Conservation (phyloP, 2,113 vertebrate genomes). For the Euleptes europaea region DNA sequence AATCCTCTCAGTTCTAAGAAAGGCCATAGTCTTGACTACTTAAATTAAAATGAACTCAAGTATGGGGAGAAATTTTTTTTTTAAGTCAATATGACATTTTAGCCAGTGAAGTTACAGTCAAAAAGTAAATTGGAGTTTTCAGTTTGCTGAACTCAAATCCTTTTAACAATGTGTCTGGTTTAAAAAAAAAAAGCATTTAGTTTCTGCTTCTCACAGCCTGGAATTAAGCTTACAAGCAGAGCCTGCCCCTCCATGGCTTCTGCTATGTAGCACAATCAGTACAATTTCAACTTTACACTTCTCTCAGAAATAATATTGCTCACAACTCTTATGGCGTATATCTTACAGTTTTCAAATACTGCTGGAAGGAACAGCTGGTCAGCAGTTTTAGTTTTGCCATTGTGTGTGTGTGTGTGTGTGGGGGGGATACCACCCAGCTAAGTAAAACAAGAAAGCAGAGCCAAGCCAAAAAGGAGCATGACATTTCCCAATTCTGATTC, state of each 20-base stretch:
- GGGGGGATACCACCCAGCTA: background rate
- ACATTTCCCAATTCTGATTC: background rate
- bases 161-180: background rate
- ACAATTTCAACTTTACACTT: slow-evolving; percentile 18
- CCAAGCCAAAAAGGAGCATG: background rate
- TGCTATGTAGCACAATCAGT: background rate
- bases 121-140: background rate
- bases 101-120: slow-evolving; percentile 2
- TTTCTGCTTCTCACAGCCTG: slow-evolving; percentile 26
- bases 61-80: background rate
- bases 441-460: accelerated
- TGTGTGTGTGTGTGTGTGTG: no score
- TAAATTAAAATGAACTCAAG: slow-evolving; percentile 30
- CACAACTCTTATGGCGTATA: slow-evolving; percentile 7
- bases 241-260: slow-evolving; percentile 20
- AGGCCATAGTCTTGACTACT: slow-evolving; percentile 14
- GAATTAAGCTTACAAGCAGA: slow-evolving; percentile 7
- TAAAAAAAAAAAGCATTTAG: slow-evolving; percentile 19
- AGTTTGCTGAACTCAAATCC: slow-evolving; percentile 35
- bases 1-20: background rate
- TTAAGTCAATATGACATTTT: background rate
- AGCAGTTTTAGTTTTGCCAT: background rate
- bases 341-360: background rate
- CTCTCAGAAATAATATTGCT: background rate
- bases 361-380: slow-evolving; percentile 32